Conservation (phyloP, 2,797 vertebrate species). For the Rhynchotus rufescens region DNA sequence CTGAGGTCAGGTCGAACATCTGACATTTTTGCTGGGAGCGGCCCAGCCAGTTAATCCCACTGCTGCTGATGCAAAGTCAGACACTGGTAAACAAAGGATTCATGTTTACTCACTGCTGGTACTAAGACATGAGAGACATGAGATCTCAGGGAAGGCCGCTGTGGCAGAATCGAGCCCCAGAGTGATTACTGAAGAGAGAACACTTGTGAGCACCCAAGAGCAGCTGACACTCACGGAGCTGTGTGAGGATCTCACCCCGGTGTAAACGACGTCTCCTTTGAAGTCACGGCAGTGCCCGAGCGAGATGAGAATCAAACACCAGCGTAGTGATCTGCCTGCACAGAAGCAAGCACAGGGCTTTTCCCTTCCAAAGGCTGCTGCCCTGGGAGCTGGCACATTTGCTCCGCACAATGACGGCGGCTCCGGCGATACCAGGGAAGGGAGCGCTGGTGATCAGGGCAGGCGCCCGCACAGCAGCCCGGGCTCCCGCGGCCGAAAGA, state of each 20-base stretch:
- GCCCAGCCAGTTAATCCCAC: neutral
- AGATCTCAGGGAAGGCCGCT: neutral
- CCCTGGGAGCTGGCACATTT: neutral
- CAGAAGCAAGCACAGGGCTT: neutral
- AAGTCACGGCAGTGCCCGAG: slow-evolving; percentile 25
- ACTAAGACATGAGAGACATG: neutral
- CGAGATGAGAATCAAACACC: slow-evolving; percentile 23
- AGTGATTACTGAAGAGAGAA: neutral
- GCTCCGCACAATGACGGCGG: slow-evolving; percentile 8
- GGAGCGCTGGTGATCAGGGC: neutral
- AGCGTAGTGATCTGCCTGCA: slow-evolving; percentile 1
- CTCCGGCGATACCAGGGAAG: neutral
- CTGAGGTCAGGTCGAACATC: neutral
- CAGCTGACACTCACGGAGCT: neutral
- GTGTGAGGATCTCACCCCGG: rapidly evolving
- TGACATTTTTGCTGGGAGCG: neutral
- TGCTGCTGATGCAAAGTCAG: neutral
- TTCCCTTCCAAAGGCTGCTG: neutral
- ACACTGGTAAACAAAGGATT: neutral
- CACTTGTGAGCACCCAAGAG: neutral
- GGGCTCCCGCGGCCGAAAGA: neutral
- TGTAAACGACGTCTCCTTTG: neutral
- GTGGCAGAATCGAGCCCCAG: neutral
- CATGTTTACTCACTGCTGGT: neutral
- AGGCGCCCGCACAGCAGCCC: neutral